Base-by-base conservation (phyloP, 2,113 vertebrate species). In the Protobothrops flavoviridis region DNA sequence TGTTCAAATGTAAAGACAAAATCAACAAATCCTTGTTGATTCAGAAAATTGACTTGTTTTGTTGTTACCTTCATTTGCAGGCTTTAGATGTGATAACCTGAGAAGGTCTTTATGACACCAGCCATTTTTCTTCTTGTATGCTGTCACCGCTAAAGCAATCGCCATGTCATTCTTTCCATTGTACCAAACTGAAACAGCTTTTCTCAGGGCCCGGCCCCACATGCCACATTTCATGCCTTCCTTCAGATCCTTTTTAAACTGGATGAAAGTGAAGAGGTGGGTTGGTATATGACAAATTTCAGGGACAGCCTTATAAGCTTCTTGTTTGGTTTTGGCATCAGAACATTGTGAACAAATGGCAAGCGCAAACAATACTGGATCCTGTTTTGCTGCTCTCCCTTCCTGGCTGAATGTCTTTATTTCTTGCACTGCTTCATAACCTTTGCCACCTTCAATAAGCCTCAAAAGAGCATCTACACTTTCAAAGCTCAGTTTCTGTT, bases 21-120 rank as follows among this genome's bases (percentile, higher is more conserved):
- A 64, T 48, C 45, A 45, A 45, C 45, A 45, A 45, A 48, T 21
- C 17, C 74, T 33, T 43, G 53, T 10, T 56, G 10, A 81, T n/a
- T 33, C 50, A 12, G 4, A 45, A 94, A 2, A 95, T 85, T 91
- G 91, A 29, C 90, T 33, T 33, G 57, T 4, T 50, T 45, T 85
- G 50, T 9, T 74, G 96, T 98, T 97, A 99, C 99, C 98, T 97
- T 99, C 98, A 96, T 95, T 98, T 93, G 98, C 98, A 95, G 99
- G 99, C 97, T 99, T 99, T 95, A 98, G 98, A 96, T 99, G 99
- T 9, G 98, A 98, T 93, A 99, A 98, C 88, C 99, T 97, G 93
- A 99, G 97, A 17, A 99, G 98, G 97, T 99, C 99, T 97, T 99
- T 98, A 97, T 99, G 99, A 86, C 98, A 98, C 99, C 99, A 99